Evolutionary conservation across 1,140 invertebrate genomes (phyloP).

Genomic region (Achroia grisella): DNA sequence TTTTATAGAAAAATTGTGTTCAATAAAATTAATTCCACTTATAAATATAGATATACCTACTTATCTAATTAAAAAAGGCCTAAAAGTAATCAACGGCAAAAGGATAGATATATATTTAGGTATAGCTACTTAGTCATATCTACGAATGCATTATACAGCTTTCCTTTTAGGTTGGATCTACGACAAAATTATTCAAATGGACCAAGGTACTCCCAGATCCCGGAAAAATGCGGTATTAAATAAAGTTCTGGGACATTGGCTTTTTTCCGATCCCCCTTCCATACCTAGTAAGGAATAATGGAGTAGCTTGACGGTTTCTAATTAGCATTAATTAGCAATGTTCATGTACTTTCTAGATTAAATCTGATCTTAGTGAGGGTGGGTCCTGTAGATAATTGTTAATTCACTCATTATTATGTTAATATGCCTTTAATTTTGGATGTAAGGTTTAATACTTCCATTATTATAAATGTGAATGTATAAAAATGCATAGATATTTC

Average conservation of each 20-base stretch:
- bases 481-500: too few relatives aligned
- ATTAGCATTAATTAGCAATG: conserved; percentile 49
- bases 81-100: too few relatives aligned
- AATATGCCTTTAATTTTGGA: too few relatives aligned
- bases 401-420: too few relatives aligned
- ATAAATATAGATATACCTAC: too few relatives aligned
- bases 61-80: too few relatives aligned
- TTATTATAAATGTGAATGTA: too few relatives aligned
- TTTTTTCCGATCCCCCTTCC: conserved; percentile 33
- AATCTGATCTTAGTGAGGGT: not conserved
- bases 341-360: conserved; percentile 3
- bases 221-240: conserved; percentile 31
- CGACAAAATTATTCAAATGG: conserved; percentile 49
- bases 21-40: too few relatives aligned
- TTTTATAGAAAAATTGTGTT: too few relatives aligned
- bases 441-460: too few relatives aligned
- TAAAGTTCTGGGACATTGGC: conserved; percentile 35
- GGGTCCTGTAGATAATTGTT: too few relatives aligned
- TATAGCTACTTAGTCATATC: conserved; percentile 18
- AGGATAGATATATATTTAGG: conserved; percentile 22
- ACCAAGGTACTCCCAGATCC: conserved; percentile 14
- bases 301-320: conserved; percentile 23
- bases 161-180: conserved; percentile 25
- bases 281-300: conserved; percentile 21
- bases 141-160: conserved; percentile 11